Conservation (phyloP, 1,140 invertebrate genomes). For the Gonioctena quinquepunctata region DNA sequence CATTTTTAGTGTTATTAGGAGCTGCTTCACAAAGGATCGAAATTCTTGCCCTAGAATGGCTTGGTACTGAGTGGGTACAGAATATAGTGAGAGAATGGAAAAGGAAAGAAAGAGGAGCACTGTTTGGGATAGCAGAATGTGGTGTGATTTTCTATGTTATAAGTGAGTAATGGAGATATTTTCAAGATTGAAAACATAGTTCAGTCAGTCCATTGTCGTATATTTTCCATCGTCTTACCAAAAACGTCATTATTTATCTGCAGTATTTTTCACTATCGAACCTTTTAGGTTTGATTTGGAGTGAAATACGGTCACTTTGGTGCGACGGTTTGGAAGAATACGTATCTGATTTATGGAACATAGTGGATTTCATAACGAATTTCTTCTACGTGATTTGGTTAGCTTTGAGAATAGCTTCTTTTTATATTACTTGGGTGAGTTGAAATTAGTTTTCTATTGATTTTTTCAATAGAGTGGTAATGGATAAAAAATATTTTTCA, state of each 20-base stretch:
- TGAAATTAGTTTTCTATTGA: too few relatives aligned
- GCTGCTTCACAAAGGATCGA: slow-evolving; percentile 85
- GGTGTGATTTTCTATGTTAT: slow-evolving; percentile 79
- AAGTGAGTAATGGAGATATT: slow-evolving; percentile 66
- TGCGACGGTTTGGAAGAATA: slow-evolving; percentile 87
- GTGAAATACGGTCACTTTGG: slow-evolving; percentile 87
- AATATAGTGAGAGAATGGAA: slow-evolving; percentile 64
- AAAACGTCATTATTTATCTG: too few relatives aligned
- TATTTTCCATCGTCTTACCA: too few relatives aligned
- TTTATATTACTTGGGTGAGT: slow-evolving; percentile 77
- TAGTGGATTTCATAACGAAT: slow-evolving; percentile 95
- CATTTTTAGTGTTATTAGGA: slow-evolving; percentile 74
- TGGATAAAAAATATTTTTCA: too few relatives aligned
- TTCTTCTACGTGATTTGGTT: slow-evolving; percentile 93
- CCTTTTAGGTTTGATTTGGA: slow-evolving; percentile 81
- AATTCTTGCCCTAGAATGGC: slow-evolving; percentile 70
- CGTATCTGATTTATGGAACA: slow-evolving; percentile 93
- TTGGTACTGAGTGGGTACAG: slow-evolving; percentile 70
- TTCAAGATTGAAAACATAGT: too few relatives aligned
- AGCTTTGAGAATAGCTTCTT: slow-evolving; percentile 73
- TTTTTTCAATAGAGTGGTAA: too few relatives aligned
- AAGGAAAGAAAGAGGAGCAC: slow-evolving; percentile 72
- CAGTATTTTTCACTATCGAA: too few relatives aligned
- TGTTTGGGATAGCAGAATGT: slow-evolving; percentile 75
- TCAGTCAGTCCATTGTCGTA: too few relatives aligned